Conservation (phyloP, 2,888 invertebrate species). For the Biston betularia region DNA sequence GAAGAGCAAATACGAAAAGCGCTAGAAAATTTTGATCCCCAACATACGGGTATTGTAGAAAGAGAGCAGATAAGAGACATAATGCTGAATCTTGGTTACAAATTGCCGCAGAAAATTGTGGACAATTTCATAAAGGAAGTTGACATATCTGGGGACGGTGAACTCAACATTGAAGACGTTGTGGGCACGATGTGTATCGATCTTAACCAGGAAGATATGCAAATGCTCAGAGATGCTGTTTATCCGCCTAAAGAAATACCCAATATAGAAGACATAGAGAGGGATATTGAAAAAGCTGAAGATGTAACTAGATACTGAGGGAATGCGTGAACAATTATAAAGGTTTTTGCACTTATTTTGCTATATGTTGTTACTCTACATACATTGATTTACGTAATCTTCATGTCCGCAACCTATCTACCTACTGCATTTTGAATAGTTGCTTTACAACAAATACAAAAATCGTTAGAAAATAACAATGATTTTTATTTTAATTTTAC, state of each 20-base stretch:
- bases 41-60: conserved; percentile 61
- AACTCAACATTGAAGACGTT: conserved; percentile 73
- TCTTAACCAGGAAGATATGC: conserved; percentile 70
- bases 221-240: conserved; percentile 53
- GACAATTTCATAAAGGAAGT: conserved; percentile 75
- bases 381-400: not conserved
- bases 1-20: conserved; percentile 74
- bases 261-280: conserved; percentile 7
- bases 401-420: not conserved
- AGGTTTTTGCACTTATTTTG: not conserved
- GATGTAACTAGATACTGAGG: conserved; percentile 8
- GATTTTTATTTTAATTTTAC: not conserved
- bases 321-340: too few species aligned
- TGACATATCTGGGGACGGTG: conserved; percentile 74
- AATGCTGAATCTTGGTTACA: conserved; percentile 63
- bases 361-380: too few species aligned
- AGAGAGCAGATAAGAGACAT: conserved; percentile 67
- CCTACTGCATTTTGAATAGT: not conserved
- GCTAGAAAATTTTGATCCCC: conserved; percentile 69
- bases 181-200: conserved; percentile 77
- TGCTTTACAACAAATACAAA: too few species aligned
- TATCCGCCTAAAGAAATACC: conserved; percentile 1
- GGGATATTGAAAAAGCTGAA: conserved; percentile 9
- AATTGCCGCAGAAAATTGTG: conserved; percentile 61
- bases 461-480: too few species aligned